Conservation (phyloP, 2,113 vertebrate species). For the Mesitornis unicolor region DNA sequence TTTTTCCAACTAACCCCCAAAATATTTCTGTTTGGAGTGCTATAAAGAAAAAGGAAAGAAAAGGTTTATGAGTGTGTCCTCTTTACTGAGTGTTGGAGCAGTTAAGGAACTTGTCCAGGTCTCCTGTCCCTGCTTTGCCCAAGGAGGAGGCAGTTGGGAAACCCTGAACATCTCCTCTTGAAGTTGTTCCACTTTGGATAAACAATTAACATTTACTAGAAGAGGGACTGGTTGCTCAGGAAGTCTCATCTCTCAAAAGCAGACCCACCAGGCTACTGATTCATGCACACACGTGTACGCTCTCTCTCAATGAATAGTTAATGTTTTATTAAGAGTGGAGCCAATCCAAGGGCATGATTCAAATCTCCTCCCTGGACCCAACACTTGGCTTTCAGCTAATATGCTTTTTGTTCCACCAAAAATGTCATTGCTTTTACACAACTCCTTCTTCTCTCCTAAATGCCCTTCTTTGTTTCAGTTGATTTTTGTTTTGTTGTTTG, state of each 20-base stretch:
- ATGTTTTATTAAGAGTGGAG: slow-evolving; percentile 55
- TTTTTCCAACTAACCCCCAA: neutral
- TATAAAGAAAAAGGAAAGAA: neutral
- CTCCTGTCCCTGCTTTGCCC: neutral
- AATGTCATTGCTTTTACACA: slow-evolving; percentile 35
- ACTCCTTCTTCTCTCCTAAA: slow-evolving; percentile 33
- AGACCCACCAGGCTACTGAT: slow-evolving; percentile 28
- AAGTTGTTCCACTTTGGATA: neutral
- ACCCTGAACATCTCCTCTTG: neutral
- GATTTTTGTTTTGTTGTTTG: neutral
- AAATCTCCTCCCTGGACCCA: slow-evolving; percentile 14
- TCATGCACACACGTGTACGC: slow-evolving; percentile 40
- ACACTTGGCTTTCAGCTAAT: slow-evolving; percentile 50
- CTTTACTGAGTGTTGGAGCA: neutral
- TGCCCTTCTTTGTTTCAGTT: slow-evolving; percentile 18
- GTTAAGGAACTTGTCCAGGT: neutral
- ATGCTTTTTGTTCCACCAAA: slow-evolving; percentile 48
- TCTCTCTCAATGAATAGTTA: slow-evolving; percentile 21
- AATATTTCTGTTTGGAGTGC: neutral
- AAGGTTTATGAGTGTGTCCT: neutral
- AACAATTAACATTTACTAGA: slow-evolving; percentile 27
- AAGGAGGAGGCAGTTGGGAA: neutral
- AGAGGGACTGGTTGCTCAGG: slow-evolving; percentile 12
- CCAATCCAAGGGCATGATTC: slow-evolving; percentile 43
- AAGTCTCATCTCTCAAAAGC: slow-evolving; percentile 26